Base-by-base conservation (phyloP, 2,888 invertebrate genomes). In the Eubasilissa splendida region DNA sequence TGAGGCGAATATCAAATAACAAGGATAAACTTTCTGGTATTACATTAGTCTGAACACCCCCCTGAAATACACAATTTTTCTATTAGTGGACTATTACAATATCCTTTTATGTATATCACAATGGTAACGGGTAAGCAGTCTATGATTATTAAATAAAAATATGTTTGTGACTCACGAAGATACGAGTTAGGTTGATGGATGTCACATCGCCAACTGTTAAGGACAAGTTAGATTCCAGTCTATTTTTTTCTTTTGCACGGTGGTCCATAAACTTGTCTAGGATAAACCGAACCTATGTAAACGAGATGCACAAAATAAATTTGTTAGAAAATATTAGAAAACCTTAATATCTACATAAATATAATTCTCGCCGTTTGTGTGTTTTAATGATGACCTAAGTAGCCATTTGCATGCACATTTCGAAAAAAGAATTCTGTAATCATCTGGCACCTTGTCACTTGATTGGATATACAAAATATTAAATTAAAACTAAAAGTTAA, bases 11-110 rank as follows among this genome's bases (percentile, higher is more conserved):
- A 87, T 96, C 96, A 87, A 96, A 95, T 82, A 94, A 92, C 0
- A 93, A 94, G 0, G 91, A 91, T 83, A 98, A 88, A 85, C 95
- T 93, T 68, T 95, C 94, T 1, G 99, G 98, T 42, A 99, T 93
- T 0, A 98, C 97, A 88, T 98, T 98, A 2, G 93, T 92, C 89
- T 98, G 98, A 0, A 97, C 93, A 7, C 98, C 98, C 81, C 98
- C 98, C 92, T 93, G 86, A 76, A 88, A 85, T 66, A 10, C 12
- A n/a, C 4, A 42, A 42, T 42, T 42, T 42, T 42, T 42, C 42
- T 42, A 7, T 42, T 42, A 42, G 4, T 42, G 42, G 42, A 42
- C 4, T 42, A 2, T 42, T 22, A 22, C 22, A 22, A 22, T 22
- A 22, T 22, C 22, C 1, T 22, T 22, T 22, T 22, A 22, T 22